Conservation (phyloP, 2,888 invertebrate genomes). For the Didymodactylos carnosus region DNA sequence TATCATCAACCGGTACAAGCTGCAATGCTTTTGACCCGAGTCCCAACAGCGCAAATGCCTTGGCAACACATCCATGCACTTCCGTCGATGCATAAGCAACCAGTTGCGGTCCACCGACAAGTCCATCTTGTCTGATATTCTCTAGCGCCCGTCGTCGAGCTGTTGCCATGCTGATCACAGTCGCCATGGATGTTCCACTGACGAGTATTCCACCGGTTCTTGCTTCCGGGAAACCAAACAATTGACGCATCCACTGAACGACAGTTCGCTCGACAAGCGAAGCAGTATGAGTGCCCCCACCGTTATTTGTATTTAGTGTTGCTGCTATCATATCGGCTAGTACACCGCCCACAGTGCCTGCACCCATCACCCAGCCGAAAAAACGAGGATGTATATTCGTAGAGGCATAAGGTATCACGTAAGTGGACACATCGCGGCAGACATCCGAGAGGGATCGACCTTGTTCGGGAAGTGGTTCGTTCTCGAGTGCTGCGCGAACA, state of each 20-base stretch:
- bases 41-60: not conserved
- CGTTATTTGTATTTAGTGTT: not conserved
- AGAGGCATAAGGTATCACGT: not conserved
- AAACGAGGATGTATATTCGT: not conserved
- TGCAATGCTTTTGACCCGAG: not conserved
- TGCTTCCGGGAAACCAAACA: not conserved
- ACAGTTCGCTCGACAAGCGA: not conserved
- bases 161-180: not conserved
- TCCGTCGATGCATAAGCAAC: not conserved
- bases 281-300: not conserved
- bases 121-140: not conserved
- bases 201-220: not conserved
- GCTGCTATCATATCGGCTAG: not conserved
- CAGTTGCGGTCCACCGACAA: not conserved
- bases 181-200: not conserved
- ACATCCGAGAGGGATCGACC: not conserved
- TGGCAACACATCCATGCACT: not conserved
- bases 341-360: not conserved
- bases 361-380: not conserved
- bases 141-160: not conserved
- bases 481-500: not conserved
- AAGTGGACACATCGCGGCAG: not conserved
- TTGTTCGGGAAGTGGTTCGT: not conserved
- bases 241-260: not conserved
- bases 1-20: not conserved